A percentile compares a stretch with the other conserved stretches of the same genome.
Evolutionary conservation across 35 echinoderm and acorn worm genomes (phyloP).

Genomic region (Ophiothrix spiculata): DNA sequence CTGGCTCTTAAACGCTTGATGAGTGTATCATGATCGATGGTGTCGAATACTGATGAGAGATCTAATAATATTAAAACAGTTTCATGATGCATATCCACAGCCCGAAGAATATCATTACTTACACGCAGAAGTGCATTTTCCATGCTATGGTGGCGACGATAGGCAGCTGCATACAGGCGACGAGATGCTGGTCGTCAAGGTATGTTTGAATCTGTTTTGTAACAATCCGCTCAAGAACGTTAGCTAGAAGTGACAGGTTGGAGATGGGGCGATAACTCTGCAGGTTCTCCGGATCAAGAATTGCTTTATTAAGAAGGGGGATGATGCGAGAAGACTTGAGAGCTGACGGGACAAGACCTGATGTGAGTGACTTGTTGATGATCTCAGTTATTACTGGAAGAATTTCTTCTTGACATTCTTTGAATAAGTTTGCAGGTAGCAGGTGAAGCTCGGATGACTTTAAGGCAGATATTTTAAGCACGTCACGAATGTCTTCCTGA

Average conservation of each 20-base stretch:
- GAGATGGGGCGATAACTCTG: conserved; percentile 52
- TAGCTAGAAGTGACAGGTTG: conserved; percentile 40
- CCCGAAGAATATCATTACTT: conserved; percentile 27
- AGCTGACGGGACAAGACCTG: conserved; percentile 22
- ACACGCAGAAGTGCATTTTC: conserved; percentile 34
- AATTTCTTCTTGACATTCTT: background rate
- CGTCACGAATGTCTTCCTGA: background rate
- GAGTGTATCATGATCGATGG: conserved; percentile 25
- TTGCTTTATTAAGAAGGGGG: conserved; percentile 54
- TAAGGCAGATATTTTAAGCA: conserved; percentile 1
- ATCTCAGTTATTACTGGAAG: conserved; percentile 36
- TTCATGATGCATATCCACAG: conserved; percentile 23
- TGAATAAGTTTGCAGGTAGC: conserved; percentile 22
- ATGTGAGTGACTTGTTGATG: conserved; percentile 19
- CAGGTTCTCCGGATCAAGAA: conserved; percentile 26
- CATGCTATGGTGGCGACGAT: conserved; percentile 18
- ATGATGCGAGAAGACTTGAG: conserved; percentile 34
- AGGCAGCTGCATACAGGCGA: conserved; percentile 16
- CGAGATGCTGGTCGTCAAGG: conserved; percentile 9
- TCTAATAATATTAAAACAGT: conserved; percentile 31
- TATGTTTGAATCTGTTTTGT: conserved; percentile 24
- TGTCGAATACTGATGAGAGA: conserved; percentile 31
- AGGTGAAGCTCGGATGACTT: conserved; percentile 29
- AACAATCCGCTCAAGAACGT: conserved; percentile 45
- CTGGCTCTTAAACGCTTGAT: background rate